A percentile compares a stretch with the other conserved stretches of the same genome.
Evolutionary conservation across 2,113 vertebrate genomes (phyloP).

Genomic region (Bubo scandiacus): DNA sequence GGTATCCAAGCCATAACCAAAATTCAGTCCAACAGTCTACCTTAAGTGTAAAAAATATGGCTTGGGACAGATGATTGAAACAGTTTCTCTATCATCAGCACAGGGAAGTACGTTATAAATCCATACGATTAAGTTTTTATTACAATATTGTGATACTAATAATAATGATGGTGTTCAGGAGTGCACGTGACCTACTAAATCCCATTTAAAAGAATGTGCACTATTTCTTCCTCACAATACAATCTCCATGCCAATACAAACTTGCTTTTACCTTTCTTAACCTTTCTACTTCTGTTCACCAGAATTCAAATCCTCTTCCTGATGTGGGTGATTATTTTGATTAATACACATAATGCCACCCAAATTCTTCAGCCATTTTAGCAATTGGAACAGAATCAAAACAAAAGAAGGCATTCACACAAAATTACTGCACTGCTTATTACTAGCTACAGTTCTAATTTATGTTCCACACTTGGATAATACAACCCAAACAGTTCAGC

Average conservation of each 20-base stretch:
- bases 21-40: not conserved
- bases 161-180: not conserved
- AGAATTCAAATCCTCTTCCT: constrained; percentile 44
- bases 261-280: constrained; percentile 29
- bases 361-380: constrained; percentile 41
- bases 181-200: not conserved
- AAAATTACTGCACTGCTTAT: not conserved
- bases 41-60: not conserved
- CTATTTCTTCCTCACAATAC: not conserved
- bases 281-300: constrained; percentile 14
- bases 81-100: not conserved
- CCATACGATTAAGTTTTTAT: not conserved
- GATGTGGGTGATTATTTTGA: constrained; percentile 40
- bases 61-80: not conserved
- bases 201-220: not conserved
- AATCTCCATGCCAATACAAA: not conserved
- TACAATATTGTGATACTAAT: not conserved
- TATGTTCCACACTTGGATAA: not conserved
- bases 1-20: not conserved
- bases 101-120: not conserved
- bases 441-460: constrained; percentile 10
- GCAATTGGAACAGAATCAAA: constrained; percentile 39
- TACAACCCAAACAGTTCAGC: constrained; percentile 1
- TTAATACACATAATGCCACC: constrained; percentile 26
- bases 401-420: constrained; percentile 19